These are phyloP conservation scores for Drosophila paulistorum DNA, from an alignment of 1,140 invertebrate genomes.

Conservation along the genomic window DNA sequence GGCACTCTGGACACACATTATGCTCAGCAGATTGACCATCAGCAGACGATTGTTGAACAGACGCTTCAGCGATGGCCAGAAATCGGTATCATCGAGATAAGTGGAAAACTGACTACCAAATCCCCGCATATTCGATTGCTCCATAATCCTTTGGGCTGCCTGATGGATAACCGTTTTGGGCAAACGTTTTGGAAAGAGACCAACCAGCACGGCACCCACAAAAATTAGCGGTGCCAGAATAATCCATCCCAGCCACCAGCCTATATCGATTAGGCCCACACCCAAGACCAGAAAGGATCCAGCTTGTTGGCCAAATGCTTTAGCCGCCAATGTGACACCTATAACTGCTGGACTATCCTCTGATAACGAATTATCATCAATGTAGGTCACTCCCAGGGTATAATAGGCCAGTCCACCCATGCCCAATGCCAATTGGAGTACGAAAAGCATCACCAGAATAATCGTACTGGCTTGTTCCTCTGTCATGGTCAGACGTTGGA, in stretches of 20 bases:
- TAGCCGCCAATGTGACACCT: constrained; percentile 65
- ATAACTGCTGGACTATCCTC: constrained; percentile 84
- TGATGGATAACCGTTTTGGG: constrained; percentile 85
- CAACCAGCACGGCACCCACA: constrained; percentile 84
- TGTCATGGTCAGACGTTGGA: constrained; percentile 54
- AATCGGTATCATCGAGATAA: constrained; percentile 82
- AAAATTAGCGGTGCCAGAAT: constrained; percentile 85
- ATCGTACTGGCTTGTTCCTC: constrained; percentile 55
- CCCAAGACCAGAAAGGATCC: constrained; percentile 77
- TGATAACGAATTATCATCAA: constrained; percentile 87
- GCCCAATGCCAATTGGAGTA: constrained; percentile 85
- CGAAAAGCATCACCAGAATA: constrained; percentile 84
- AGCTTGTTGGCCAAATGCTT: constrained; percentile 72
- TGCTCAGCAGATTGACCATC: constrained; percentile 85
- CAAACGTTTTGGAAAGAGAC: constrained; percentile 85
- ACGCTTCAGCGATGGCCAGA: constrained; percentile 85
- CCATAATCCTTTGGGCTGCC: constrained; percentile 84
- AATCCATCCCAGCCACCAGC: constrained; percentile 86
- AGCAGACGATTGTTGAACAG: constrained; percentile 86
- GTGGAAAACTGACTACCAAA: constrained; percentile 71
- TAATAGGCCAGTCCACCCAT: constrained; percentile 86
- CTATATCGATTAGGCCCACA: constrained; percentile 59
- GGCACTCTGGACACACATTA: constrained; percentile 85
- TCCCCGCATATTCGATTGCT: constrained; percentile 60
- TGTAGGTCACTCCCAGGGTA: constrained; percentile 87